Base-by-base conservation (phyloP, 1,140 invertebrate genomes). In the Euura saliciscinereae region DNA sequence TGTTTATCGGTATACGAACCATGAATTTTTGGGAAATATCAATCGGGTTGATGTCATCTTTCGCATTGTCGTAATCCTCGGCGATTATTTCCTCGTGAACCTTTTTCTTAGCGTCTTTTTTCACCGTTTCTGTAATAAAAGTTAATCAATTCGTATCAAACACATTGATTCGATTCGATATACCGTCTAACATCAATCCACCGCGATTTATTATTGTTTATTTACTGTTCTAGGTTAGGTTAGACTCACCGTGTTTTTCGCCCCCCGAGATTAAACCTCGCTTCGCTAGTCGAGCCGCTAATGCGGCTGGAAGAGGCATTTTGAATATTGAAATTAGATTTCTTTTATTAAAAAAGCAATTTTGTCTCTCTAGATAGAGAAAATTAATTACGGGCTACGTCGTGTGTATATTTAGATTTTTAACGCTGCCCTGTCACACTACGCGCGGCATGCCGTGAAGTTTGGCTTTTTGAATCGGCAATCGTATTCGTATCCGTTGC, bases 261-360 rank as follows among this genome's bases (percentile, higher is more conserved):
- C 77, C 84, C 75, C 86, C 77, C 76, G 87, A 86, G 45, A 94
- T 86, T 44, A 98, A 89, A 65, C 97, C 97, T 80, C 96, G 87
- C 87, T 97, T 97, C 6, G 96, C 92, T 76, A 98, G 89, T 78
- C 93, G 91, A 7, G 96, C 94, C 66, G 93, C 92, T 82, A 98
- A 89, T 43, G 95, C 94, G 71, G 96, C 90, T 43, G 97, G 97
- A 64, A 98, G 87, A 72, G 96, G 94, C 96, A 98, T 97, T 77
- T 75, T 1, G 28, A 28, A 28, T 28, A 28, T 28, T 28, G 28
- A 28, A 28, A 28, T 28, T 28, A 28, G 28, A 28, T 28, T 28
- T 28, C 28, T 28, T 28, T 28, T 28, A 28, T 28, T 28, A 28
- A 28, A 0, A 28, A 28, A 28, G 28, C 28, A 28, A 28, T 28